Evolutionary conservation across 2,888 invertebrate genomes (phyloP), one percentile per base, ranked within the genome.

Genomic region (Acleris literana): DNA sequence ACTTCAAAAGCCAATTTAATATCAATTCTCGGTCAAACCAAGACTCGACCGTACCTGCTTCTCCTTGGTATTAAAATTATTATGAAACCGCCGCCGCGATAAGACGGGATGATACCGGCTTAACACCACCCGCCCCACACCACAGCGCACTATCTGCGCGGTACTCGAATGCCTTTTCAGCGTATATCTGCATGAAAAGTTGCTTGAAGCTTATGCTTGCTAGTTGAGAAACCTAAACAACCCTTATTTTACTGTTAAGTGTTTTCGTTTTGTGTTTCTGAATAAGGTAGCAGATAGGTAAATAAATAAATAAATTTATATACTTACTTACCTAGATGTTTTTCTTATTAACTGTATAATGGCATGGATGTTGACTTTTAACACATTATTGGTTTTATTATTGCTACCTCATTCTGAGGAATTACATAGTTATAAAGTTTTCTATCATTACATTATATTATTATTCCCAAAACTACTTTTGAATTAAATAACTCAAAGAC

Each of bases 21-120:
- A 6, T 49, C 22, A 46, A 17, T 33, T 46, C 2, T 48, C 20
- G n/a, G 25, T 57, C 7, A 17, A 56, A 25, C 1, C 25, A n/a
- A 46, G 17, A 57, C 11, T n/a, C n/a, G 11, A 25, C 57, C 55
- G 43, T 44, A 46, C 25, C 46, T 57, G 2, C 13, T n/a, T 46
- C 18, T 49, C 16, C 53, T 59, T 4, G 76, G 87, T 89, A 92
- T 91, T 90, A 92, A 92, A 92, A 92, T 92, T 88, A 90, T 92
- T 91, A 92, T 92, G 85, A 92, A 90, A 88, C 87, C 86, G 81
- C 82, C 77, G 63, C 55, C 70, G 69, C 72, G 72, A 71, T 74
- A 75, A 75, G 72, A 70, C 72, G 70, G 72, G 74, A 74, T 73
- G 71, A 75, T 72, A 70, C 72, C 63, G 69, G 71, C 73, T 75